These are phyloP conservation scores for Lasius fuliginosus DNA, from an alignment of 2,888 invertebrate species.

Conservation along the genomic window DNA sequence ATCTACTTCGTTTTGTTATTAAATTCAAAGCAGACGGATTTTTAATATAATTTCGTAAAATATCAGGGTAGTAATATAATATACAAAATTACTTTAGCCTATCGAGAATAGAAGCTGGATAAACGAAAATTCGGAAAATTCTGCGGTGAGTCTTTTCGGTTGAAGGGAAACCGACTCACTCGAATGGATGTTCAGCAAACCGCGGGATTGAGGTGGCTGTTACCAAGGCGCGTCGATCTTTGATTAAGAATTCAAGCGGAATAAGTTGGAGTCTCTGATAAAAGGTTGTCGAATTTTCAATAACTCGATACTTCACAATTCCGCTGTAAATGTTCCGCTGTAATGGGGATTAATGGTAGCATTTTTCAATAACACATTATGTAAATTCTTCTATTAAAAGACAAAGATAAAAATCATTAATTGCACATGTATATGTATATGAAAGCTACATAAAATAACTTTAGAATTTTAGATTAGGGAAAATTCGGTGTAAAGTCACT, in stretches of 20 bases:
- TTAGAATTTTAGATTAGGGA: background rate
- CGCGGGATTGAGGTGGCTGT: slow-evolving; percentile 79
- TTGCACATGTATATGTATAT: background rate
- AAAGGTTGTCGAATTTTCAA: slow-evolving; percentile 62
- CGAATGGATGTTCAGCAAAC: slow-evolving; percentile 56
- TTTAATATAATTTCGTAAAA: slow-evolving; percentile 43
- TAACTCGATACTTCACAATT: slow-evolving; percentile 6
- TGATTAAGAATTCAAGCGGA: slow-evolving; percentile 81
- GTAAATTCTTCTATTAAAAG: background rate
- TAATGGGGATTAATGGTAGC: slow-evolving; percentile 6
- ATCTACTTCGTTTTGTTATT: slow-evolving; percentile 10
- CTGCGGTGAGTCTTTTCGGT: slow-evolving; percentile 49
- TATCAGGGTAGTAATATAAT: slow-evolving; percentile 30
- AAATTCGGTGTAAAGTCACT: background rate
- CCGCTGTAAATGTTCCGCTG: background rate
- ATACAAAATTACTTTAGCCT: slow-evolving; percentile 31
- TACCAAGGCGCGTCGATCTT: slow-evolving; percentile 72
- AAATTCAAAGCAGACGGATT: slow-evolving; percentile 14
- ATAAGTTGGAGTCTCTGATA: slow-evolving; percentile 78
- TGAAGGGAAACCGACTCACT: slow-evolving; percentile 49
- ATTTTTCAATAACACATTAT: slow-evolving; percentile 1
- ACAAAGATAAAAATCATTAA: background rate
- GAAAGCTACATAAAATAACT: background rate
- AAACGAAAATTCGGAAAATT: slow-evolving; percentile 52
- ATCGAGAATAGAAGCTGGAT: background rate